Evolutionary conservation across 2,888 invertebrate genomes (phyloP).

Genomic region (Diplazon laetatorius): DNA sequence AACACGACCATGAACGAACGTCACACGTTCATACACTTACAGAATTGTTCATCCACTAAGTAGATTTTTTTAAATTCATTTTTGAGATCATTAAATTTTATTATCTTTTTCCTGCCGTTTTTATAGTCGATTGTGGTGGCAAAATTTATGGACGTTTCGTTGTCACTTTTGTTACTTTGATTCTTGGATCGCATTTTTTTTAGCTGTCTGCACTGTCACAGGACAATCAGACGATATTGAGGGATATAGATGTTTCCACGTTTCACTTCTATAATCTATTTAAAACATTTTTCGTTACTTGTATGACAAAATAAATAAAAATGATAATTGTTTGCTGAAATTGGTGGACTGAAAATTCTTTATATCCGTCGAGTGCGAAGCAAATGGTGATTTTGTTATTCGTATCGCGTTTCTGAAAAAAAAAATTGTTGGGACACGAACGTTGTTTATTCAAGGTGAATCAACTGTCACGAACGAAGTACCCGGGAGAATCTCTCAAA

Average conservation of each 20-base stretch:
- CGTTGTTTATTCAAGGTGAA: conserved; percentile 9
- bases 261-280: too few species aligned
- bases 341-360: too few species aligned
- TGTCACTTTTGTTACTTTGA: neutral
- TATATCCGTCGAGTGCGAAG: too few species aligned
- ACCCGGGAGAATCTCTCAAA: neutral
- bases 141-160: neutral
- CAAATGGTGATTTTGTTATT: neutral
- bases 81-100: neutral
- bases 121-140: neutral
- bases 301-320: too few species aligned
- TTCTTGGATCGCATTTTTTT: too few species aligned
- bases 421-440: neutral
- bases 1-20: conserved; percentile 1
- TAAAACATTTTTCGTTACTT: too few species aligned
- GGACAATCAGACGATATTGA: too few species aligned
- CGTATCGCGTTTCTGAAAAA: neutral
- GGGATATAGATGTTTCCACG: too few species aligned
- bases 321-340: too few species aligned
- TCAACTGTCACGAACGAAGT: neutral
- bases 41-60: conserved; percentile 40
- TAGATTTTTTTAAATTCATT: too few species aligned
- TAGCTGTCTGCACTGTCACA: too few species aligned
- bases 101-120: conserved; percentile 20
- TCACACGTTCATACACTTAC: too few species aligned